Percentiles rank a stretch among this genome's conserved stretches.
These are phyloP conservation scores for Julus scandinavius DNA, from an alignment of 2,888 invertebrate genomes.

Conservation along the genomic window DNA sequence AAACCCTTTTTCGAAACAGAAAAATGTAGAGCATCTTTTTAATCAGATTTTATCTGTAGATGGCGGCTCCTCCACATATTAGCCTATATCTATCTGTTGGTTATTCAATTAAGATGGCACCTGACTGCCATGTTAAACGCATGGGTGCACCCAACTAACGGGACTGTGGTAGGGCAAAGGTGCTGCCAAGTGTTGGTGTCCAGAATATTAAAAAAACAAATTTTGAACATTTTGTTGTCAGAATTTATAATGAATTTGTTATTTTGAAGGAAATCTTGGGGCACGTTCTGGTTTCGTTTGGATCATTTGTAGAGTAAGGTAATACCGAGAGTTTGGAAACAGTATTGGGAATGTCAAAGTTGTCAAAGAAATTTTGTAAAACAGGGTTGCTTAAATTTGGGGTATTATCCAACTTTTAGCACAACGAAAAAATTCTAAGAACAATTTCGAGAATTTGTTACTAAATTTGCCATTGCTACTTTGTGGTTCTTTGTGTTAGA, in stretches of 20 bases:
- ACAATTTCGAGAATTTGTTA: too few species aligned
- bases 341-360: too few species aligned
- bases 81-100: not conserved
- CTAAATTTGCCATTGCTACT: too few species aligned
- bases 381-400: too few species aligned
- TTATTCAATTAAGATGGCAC: not conserved
- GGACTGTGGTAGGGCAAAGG: not conserved
- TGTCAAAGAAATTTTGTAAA: too few species aligned
- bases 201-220: not conserved
- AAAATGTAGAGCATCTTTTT: conserved; percentile 27
- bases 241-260: too few species aligned
- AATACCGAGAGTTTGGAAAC: too few species aligned
- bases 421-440: too few species aligned
- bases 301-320: too few species aligned
- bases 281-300: not conserved
- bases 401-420: too few species aligned
- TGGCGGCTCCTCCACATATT: not conserved
- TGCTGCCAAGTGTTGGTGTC: not conserved
- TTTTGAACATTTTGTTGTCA: not conserved
- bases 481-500: too few species aligned
- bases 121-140: not conserved
- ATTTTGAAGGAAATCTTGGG: too few species aligned
- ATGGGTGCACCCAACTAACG: conserved; percentile 4
- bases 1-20: not conserved
- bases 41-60: conserved; percentile 9